Conservation (phyloP, 2,888 invertebrate genomes). For the Limnephilus lunatus region DNA sequence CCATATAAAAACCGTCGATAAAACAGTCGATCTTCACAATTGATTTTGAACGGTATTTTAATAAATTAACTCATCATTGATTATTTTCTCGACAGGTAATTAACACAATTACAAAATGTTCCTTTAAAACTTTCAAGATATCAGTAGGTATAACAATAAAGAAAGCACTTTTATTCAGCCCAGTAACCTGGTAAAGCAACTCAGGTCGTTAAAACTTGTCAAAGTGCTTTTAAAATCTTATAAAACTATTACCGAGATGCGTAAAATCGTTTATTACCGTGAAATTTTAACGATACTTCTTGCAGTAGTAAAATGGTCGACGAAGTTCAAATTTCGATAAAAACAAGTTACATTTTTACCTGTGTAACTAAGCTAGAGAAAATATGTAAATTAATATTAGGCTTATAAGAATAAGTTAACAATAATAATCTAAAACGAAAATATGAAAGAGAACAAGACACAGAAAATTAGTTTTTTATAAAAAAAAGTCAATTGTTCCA, state of each 20-base stretch:
- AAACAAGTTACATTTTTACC: background rate
- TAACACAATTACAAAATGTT: slow-evolving; percentile 20
- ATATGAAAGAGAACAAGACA: too few relatives aligned
- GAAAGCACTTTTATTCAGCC: slow-evolving; percentile 4
- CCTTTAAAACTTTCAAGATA: background rate
- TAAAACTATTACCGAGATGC: slow-evolving; percentile 42
- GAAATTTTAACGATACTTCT: slow-evolving; percentile 37
- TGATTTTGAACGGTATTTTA: background rate
- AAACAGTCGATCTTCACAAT: background rate
- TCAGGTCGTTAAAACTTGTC: slow-evolving; percentile 40
- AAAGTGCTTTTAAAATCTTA: slow-evolving; percentile 45
- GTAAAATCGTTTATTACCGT: slow-evolving; percentile 43
- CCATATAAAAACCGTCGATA: too few relatives aligned
- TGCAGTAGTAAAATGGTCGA: background rate
- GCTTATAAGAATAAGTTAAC: too few relatives aligned
- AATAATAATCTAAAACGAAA: too few relatives aligned
- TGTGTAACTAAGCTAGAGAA: background rate
- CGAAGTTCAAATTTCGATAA: background rate
- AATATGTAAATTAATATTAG: background rate
- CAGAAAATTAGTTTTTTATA: too few relatives aligned
- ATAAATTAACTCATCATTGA: background rate
- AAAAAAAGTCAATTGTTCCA: too few relatives aligned
- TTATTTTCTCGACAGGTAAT: slow-evolving; percentile 8
- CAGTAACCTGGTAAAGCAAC: slow-evolving; percentile 7
- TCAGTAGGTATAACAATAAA: slow-evolving; percentile 14